phyloP scores from a whole-genome alignment of 2,888 invertebrate species.

The Lepeophtheirus nordmannii region DNA sequence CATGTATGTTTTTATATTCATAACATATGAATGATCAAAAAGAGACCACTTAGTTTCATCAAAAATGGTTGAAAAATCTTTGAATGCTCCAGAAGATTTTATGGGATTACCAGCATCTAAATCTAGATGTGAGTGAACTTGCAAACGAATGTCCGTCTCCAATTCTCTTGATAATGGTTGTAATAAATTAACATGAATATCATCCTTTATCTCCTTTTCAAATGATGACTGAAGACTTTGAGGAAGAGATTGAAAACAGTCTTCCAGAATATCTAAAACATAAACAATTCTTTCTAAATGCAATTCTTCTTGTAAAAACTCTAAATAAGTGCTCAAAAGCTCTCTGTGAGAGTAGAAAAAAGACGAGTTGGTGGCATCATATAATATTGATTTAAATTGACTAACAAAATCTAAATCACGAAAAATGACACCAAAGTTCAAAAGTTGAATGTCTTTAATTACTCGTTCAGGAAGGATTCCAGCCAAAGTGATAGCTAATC shows the following conservation, averaged over 20 bases:
- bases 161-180: constrained; percentile 52
- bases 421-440: constrained; percentile 26
- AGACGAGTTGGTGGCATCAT: constrained; percentile 26
- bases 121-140: constrained; percentile 79
- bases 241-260: background rate
- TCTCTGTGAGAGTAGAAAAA: constrained; percentile 26
- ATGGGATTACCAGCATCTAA: constrained; percentile 50
- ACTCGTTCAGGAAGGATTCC: background rate
- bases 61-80: constrained; percentile 51
- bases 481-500: background rate
- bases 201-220: background rate
- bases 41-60: constrained; percentile 4
- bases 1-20: constrained; percentile 39
- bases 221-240: background rate
- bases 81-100: constrained; percentile 54
- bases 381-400: constrained; percentile 26
- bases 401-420: constrained; percentile 27
- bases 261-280: constrained; percentile 1
- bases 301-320: background rate
- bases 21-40: constrained; percentile 4
- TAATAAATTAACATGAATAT: constrained; percentile 2
- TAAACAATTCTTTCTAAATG: background rate
- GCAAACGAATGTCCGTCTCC: constrained; percentile 79
- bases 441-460: constrained; percentile 27
- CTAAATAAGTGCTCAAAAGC: constrained; percentile 18